Evolutionary conservation across 92 coral and sea anemone genomes (phyloP), one percentile per base, ranked within the genome.

Genomic region (Phenganax stokvisi): DNA sequence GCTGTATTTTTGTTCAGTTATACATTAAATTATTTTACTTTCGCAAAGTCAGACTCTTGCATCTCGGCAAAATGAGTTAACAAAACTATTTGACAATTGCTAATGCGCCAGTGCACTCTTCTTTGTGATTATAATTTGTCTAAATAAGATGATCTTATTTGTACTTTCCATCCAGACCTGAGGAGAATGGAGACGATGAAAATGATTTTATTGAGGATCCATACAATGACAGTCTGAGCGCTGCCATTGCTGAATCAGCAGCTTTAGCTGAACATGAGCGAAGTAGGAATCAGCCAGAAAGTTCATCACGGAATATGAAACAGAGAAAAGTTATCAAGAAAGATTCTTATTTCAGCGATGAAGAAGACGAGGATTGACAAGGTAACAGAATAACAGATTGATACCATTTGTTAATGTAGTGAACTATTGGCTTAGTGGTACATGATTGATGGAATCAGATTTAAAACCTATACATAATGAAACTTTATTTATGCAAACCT

Each of bases 211-310:
- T 96, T 13, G 98, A 94, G 74, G 98, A 94, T 72, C 98, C 98
- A 0, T 94, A 92, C 13, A 92, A 89, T 68, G 92, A 87, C 80
- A 94, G 98, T 60, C 85, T 94, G 31, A 92, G 98, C 60, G 97
- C 98, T n/a, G 98, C 88, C 17, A 94, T 94, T 75, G 92, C 93
- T n/a, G 98, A 94, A 76, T 91, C 92, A 68, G 98, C 98, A 54
- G 83, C 90, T 52, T 87, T 90, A 64, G 92, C 98, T 30, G 89
- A 74, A 60, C 81, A 82, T 20, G 84, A 88, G 17, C 89, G 85
- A 56, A 75, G 80, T 12, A 83, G 78, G 66, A 86, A 85, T 10
- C 82, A 59, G 7, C 56, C 25, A 20, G 74, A 88, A 67, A 59
- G 72, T n/a, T 81, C 81, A 51, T 85, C 88, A 2, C 76, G 81